Conservation (phyloP, 2,797 vertebrate genomes). For the Scyliorhinus canicula region DNA sequence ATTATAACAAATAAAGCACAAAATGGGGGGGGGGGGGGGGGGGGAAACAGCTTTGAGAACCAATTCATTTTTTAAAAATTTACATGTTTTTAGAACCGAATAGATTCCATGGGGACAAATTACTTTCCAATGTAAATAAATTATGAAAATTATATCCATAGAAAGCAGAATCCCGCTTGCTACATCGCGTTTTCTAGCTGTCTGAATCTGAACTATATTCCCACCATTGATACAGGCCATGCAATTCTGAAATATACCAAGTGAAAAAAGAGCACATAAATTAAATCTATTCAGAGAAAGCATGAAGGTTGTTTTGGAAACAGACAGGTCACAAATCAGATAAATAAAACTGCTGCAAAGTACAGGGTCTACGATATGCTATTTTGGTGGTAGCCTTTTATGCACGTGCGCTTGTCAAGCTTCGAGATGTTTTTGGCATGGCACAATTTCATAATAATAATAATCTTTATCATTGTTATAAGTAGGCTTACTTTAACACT, state of each 20-base stretch:
- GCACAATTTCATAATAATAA: too few relatives aligned
- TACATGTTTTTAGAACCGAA: background rate
- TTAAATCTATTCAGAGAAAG: background rate
- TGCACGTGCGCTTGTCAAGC: background rate
- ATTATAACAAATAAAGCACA: background rate
- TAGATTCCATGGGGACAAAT: background rate
- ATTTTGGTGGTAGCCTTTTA: background rate
- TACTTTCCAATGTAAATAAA: background rate
- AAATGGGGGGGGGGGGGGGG: background rate
- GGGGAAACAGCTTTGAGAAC: background rate
- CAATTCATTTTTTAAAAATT: background rate
- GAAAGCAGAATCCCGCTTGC: background rate
- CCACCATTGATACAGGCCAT: background rate
- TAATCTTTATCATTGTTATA: too few relatives aligned
- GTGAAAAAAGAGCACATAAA: background rate
- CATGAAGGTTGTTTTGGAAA: background rate
- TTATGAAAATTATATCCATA: background rate
- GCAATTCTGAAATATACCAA: background rate
- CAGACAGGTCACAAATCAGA: background rate
- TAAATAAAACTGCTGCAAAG: background rate
- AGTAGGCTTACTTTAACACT: too few relatives aligned
- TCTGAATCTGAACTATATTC: background rate
- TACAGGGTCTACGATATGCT: background rate
- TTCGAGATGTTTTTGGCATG: background rate
- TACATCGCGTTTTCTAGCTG: background rate